These are phyloP conservation scores for Serranochromis macrocephalus DNA, from an alignment of 2,113 vertebrate species.

Conservation along the genomic window DNA sequence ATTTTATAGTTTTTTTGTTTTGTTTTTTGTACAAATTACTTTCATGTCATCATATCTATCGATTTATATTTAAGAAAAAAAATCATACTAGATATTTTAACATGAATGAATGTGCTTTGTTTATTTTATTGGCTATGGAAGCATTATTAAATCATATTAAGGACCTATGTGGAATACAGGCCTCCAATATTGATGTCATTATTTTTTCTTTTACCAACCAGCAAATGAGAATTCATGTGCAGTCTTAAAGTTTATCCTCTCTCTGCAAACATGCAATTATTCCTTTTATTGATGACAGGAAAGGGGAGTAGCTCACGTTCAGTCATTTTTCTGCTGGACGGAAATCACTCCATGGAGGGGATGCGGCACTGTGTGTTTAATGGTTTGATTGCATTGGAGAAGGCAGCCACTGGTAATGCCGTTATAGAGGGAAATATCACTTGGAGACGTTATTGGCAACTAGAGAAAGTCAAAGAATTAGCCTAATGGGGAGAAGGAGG, in stretches of 20 bases:
- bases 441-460: slow-evolving; percentile 57
- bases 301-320: slow-evolving; percentile 59
- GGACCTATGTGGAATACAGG: not conserved
- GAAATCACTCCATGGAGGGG: slow-evolving; percentile 44
- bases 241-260: not conserved
- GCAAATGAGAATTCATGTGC: not conserved
- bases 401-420: slow-evolving; percentile 61
- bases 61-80: not conserved
- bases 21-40: not conserved
- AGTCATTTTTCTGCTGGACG: slow-evolving; percentile 58
- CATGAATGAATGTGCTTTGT: not conserved
- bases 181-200: not conserved
- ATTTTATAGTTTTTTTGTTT: not conserved
- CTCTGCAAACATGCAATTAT: slow-evolving; percentile 3
- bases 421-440: slow-evolving; percentile 54
- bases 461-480: slow-evolving; percentile 67
- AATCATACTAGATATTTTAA: not conserved
- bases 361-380: slow-evolving; percentile 52
- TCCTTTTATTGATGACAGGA: slow-evolving; percentile 59
- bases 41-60: not conserved
- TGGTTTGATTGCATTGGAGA: slow-evolving; percentile 69
- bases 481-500: slow-evolving; percentile 49
- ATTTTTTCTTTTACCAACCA: not conserved
- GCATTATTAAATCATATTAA: not conserved
- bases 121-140: not conserved